These are phyloP conservation scores for Pteruthius melanotis DNA, from an alignment of 2,113 vertebrate species.

Conservation along the genomic window DNA sequence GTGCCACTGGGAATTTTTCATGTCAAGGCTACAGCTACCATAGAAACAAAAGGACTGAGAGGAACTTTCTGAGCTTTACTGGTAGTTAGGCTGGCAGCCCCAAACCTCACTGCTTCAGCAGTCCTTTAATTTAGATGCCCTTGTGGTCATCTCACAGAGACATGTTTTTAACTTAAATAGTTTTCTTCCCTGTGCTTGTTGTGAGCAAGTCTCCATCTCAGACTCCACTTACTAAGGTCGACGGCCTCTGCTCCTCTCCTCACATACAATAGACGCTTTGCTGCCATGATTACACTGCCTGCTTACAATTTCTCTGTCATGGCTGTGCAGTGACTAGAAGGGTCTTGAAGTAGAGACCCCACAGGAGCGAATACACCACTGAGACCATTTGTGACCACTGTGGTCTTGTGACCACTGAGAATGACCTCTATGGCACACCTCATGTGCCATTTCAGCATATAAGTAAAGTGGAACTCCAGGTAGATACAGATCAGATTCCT, in stretches of 20 bases:
- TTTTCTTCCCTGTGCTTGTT: background rate
- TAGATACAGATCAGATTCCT: background rate
- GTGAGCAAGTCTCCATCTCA: background rate
- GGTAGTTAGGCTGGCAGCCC: background rate
- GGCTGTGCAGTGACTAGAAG: background rate
- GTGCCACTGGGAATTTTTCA: background rate
- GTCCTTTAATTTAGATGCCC: background rate
- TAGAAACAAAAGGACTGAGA: background rate
- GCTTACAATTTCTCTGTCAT: background rate
- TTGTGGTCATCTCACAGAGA: background rate
- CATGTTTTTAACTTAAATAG: background rate
- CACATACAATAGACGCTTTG: rapidly evolving
- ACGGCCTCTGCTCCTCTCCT: background rate
- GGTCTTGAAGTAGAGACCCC: background rate
- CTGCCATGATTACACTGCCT: background rate
- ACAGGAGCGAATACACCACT: background rate
- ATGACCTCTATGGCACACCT: background rate
- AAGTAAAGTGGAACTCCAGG: background rate
- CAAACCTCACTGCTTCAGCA: background rate
- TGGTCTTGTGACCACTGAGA: background rate
- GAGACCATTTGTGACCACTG: too few species aligned
- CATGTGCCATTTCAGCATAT: background rate
- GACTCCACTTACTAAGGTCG: background rate
- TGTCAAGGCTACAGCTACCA: background rate
- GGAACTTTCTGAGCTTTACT: background rate